These are phyloP conservation scores for Pocillopora grandis DNA, from an alignment of 92 coral and sea anemone genomes.

Conservation along the genomic window DNA sequence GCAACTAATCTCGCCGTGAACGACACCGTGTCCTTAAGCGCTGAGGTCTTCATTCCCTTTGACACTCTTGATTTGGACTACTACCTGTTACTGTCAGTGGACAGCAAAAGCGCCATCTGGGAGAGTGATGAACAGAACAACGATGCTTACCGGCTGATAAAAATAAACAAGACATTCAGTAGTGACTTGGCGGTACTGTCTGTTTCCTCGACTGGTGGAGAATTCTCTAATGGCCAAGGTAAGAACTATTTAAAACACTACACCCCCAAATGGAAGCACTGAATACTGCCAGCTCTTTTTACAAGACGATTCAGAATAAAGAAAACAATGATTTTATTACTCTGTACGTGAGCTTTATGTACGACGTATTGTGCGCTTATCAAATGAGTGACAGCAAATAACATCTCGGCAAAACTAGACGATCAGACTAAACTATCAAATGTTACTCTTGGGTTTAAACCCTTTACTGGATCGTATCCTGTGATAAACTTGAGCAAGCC, in stretches of 20 bases:
- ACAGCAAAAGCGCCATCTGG: slow-evolving; percentile 57
- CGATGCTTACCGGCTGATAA: slow-evolving; percentile 51
- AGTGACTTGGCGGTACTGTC: slow-evolving; percentile 73
- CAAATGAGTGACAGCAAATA: too few species aligned
- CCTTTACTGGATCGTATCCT: too few species aligned
- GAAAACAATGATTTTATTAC: too few species aligned
- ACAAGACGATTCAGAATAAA: too few species aligned
- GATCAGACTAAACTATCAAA: too few species aligned
- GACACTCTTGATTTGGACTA: slow-evolving; percentile 68
- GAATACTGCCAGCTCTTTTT: too few species aligned
- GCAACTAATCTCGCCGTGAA: slow-evolving; percentile 41
- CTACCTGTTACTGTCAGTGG: slow-evolving; percentile 64
- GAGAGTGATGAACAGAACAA: slow-evolving; percentile 71
- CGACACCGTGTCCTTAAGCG: slow-evolving; percentile 34
- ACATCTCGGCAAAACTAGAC: too few species aligned
- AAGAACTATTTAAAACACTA: background rate
- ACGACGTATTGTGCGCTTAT: too few species aligned
- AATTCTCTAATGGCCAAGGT: slow-evolving; percentile 58
- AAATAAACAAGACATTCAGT: slow-evolving; percentile 52
- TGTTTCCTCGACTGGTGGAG: slow-evolving; percentile 51
- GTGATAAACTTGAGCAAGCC: too few species aligned
- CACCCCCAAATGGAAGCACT: too few species aligned
- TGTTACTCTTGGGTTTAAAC: too few species aligned
- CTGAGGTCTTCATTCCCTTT: slow-evolving; percentile 69
- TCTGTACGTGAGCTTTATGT: too few species aligned